These are phyloP conservation scores for Mandrillus leucophaeus DNA, from an alignment of 2,113 vertebrate genomes.

Conservation along the genomic window DNA sequence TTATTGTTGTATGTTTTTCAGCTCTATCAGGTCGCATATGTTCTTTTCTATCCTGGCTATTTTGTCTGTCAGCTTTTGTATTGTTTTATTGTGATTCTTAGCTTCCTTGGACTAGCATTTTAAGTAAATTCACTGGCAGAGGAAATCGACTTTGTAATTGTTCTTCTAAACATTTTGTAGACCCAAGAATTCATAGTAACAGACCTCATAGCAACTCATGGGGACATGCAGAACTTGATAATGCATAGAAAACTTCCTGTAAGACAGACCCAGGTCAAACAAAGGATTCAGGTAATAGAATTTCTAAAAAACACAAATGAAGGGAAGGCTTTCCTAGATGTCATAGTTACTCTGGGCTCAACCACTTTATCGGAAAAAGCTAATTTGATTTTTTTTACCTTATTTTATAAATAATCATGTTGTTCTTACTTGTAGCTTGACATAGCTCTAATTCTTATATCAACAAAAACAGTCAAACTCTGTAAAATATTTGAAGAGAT, in stretches of 20 bases:
- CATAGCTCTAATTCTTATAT: background rate
- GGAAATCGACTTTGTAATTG: background rate
- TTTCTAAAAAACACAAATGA: background rate
- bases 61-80: too few relatives aligned
- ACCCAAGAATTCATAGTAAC: background rate
- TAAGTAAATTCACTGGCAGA: background rate
- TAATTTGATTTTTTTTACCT: background rate
- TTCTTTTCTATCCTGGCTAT: too few relatives aligned
- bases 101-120: background rate
- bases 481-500: too few relatives aligned
- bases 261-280: background rate
- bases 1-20: too few relatives aligned
- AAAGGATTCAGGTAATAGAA: background rate
- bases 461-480: too few relatives aligned
- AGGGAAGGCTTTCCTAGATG: background rate
- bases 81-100: too few relatives aligned
- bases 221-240: background rate
- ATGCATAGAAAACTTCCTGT: background rate
- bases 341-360: background rate
- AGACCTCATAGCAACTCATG: background rate
- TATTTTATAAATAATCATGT: background rate
- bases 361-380: background rate
- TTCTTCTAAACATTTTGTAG: background rate
- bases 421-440: background rate
- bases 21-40: too few relatives aligned